Percentiles rank a stretch among this genome's conserved stretches.
These are phyloP conservation scores for Hemicrepidius hirtus DNA, from an alignment of 2,888 invertebrate genomes.

Conservation along the genomic window DNA sequence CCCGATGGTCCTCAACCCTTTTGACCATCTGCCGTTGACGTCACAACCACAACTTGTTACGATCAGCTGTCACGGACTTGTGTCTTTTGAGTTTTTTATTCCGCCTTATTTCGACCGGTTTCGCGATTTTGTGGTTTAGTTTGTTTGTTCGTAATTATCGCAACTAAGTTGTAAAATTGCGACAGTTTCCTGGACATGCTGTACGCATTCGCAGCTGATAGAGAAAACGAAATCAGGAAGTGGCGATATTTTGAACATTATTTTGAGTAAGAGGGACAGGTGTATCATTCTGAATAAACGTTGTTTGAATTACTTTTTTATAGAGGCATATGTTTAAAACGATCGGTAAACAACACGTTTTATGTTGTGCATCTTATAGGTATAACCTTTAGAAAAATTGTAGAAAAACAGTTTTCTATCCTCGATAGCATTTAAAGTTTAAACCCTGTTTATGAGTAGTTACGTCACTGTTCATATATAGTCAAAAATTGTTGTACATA, in stretches of 20 bases:
- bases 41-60: constrained; percentile 56
- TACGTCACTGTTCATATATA: too few species aligned
- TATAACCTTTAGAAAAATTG: too few species aligned
- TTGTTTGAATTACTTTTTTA: neutral
- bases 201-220: constrained; percentile 19
- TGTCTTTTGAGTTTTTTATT: constrained; percentile 37
- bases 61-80: constrained; percentile 57
- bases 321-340: neutral
- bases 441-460: too few species aligned
- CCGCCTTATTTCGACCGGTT: constrained; percentile 23
- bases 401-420: too few species aligned
- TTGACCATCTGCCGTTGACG: constrained; percentile 57
- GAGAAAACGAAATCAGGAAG: constrained; percentile 20
- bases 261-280: neutral
- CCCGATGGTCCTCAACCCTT: constrained; percentile 47
- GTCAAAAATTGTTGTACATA: too few species aligned
- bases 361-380: neutral
- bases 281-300: neutral
- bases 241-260: neutral
- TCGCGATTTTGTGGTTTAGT: constrained; percentile 26
- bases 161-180: constrained; percentile 15
- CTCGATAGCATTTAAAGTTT: too few species aligned
- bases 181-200: constrained; percentile 12
- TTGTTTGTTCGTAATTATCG: constrained; percentile 19
- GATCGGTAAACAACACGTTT: neutral